Evolutionary conservation across 2,113 vertebrate genomes (phyloP).

Genomic region (Gopherus flavomarginatus): DNA sequence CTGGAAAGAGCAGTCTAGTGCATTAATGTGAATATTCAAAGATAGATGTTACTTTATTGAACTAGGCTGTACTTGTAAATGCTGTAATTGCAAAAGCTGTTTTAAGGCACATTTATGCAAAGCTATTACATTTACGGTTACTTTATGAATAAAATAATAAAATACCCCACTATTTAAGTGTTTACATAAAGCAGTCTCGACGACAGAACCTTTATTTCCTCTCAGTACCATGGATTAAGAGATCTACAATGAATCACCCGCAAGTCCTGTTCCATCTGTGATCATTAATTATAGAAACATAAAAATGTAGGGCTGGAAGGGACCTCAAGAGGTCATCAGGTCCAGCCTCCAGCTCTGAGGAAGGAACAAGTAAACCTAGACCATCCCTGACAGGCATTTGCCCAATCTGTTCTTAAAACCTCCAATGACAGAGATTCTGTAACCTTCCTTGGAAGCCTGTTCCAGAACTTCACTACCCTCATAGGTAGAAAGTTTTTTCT

Average conservation of each 20-base stretch:
- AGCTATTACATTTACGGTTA: constrained; percentile 62
- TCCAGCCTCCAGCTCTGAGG: not conserved
- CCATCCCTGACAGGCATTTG: not conserved
- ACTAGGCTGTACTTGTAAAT: constrained; percentile 73
- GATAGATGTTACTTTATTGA: constrained; percentile 77
- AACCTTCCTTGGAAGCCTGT: too few relatives aligned
- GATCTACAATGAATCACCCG: not conserved
- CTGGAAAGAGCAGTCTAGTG: constrained; percentile 62
- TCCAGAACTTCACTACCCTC: too few relatives aligned
- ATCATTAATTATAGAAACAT: not conserved
- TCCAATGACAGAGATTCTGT: too few relatives aligned
- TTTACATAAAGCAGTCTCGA: constrained; percentile 52
- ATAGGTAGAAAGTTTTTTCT: too few relatives aligned
- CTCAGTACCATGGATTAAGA: not conserved
- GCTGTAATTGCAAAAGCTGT: constrained; percentile 72
- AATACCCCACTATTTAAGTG: constrained; percentile 34
- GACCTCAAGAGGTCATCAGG: not conserved
- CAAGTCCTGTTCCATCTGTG: not conserved
- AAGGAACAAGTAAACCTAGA: not conserved
- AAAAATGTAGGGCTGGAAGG: not conserved
- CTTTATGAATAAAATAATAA: constrained; percentile 65
- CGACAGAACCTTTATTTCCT: rapidly evolving
- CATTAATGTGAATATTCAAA: constrained; percentile 77
- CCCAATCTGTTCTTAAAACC: not conserved
- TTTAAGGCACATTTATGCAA: constrained; percentile 76